Conservation (phyloP, 1,140 invertebrate genomes). For the Neodiprion virginianus region DNA sequence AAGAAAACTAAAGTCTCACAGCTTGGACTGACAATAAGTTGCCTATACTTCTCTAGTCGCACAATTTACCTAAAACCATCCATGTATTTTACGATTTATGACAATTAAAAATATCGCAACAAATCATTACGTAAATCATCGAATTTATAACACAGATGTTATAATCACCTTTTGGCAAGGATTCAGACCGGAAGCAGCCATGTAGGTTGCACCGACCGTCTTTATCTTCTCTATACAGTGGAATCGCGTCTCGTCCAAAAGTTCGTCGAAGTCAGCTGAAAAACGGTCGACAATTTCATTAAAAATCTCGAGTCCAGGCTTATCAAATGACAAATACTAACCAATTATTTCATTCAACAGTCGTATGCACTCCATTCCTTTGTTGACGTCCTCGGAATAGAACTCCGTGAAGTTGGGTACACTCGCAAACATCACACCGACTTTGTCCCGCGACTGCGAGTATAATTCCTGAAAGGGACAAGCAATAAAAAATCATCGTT, state of each 20-base stretch:
- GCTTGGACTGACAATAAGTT: too few species aligned
- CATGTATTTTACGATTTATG: too few species aligned
- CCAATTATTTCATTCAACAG: conserved; percentile 98
- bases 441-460: conserved; percentile 90
- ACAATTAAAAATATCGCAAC: too few species aligned
- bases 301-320: conserved; percentile 14
- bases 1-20: too few species aligned
- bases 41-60: too few species aligned
- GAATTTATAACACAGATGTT: background rate
- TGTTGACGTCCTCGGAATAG: conserved; percentile 96
- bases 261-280: conserved; percentile 88
- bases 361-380: conserved; percentile 96
- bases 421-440: conserved; percentile 97
- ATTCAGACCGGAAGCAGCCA: conserved; percentile 98
- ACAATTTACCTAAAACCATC: too few species aligned
- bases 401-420: conserved; percentile 99
- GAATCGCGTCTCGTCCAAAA: conserved; percentile 89
- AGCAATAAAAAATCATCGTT: conserved; percentile 13
- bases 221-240: conserved; percentile 98
- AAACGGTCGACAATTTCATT: conserved; percentile 26
- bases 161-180: conserved; percentile 70
- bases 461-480: conserved; percentile 84
- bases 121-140: too few species aligned
- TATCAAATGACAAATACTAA: conserved; percentile 53
- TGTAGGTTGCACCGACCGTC: conserved; percentile 96